These are phyloP conservation scores for Nothocercus julius DNA, from an alignment of 2,113 vertebrate genomes.

Conservation along the genomic window DNA sequence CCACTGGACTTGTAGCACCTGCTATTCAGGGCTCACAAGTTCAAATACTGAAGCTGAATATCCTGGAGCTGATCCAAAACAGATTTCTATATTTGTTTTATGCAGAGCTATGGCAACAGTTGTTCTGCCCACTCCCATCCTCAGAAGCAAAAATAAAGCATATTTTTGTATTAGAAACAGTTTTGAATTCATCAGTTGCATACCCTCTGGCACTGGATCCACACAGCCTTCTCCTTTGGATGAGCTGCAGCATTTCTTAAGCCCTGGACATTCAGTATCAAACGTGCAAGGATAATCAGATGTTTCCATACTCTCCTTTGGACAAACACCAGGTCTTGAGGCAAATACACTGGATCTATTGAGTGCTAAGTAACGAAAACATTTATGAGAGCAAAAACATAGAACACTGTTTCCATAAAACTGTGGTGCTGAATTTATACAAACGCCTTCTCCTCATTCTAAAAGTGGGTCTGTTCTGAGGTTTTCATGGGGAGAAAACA, in stretches of 20 bases:
- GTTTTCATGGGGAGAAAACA: neutral
- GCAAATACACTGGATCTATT: conserved; percentile 79
- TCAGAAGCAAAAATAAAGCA: conserved; percentile 10
- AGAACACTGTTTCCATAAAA: conserved; percentile 16
- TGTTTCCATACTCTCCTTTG: conserved; percentile 12
- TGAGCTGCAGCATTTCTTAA: conserved; percentile 88
- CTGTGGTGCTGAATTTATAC: neutral
- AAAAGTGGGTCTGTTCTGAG: neutral
- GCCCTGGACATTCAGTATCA: conserved; percentile 87
- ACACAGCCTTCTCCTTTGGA: conserved; percentile 51
- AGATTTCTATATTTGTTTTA: neutral
- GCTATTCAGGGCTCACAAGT: fast-evolving
- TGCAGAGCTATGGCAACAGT: conserved; percentile 33
- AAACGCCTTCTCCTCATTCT: conserved; percentile 25
- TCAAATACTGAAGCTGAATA: neutral
- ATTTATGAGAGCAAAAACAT: neutral
- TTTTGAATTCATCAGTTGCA: conserved; percentile 13
- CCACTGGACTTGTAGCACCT: neutral
- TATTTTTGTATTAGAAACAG: conserved; percentile 26
- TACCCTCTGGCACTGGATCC: conserved; percentile 73
- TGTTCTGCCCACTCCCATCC: conserved; percentile 20
- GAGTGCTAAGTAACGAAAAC: conserved; percentile 71
- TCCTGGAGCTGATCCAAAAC: neutral
- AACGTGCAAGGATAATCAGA: conserved; percentile 69
- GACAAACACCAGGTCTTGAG: conserved; percentile 87